A percentile compares a stretch with the other conserved stretches of the same genome.
Evolutionary conservation across 2,888 invertebrate genomes (phyloP).

Genomic region (Choreutis nemorana): DNA sequence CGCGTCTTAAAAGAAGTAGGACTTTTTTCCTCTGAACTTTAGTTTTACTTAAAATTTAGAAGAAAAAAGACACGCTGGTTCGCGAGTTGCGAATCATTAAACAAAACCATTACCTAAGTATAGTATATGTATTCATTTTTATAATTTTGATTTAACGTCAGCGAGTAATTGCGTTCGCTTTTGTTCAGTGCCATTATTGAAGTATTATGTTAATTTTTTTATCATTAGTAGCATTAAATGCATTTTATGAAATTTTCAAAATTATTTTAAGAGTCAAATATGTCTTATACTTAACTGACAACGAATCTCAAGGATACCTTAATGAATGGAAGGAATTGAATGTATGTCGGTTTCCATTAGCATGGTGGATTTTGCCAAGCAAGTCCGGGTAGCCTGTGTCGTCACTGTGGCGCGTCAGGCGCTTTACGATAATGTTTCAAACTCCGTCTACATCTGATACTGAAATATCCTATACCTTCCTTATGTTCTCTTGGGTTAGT

Average conservation of each 20-base stretch:
- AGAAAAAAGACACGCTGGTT: too few relatives aligned
- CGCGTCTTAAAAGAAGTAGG: too few relatives aligned
- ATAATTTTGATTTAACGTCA: conserved; percentile 26
- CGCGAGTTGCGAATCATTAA: too few relatives aligned
- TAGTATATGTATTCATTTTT: conserved; percentile 19
- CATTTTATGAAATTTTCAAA: conserved; percentile 32
- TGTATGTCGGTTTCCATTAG: neutral
- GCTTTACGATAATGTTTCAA: too few relatives aligned
- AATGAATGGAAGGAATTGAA: too few relatives aligned
- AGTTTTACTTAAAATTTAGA: too few relatives aligned
- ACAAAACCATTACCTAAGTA: too few relatives aligned
- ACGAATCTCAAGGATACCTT: conserved; percentile 63
- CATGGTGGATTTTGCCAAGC: neutral
- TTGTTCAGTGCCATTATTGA: conserved; percentile 59
- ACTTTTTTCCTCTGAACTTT: too few relatives aligned
- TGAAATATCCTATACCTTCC: too few relatives aligned
- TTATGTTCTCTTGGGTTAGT: too few relatives aligned
- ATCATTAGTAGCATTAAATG: conserved; percentile 61
- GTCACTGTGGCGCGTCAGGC: neutral
- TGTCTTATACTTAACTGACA: conserved; percentile 30
- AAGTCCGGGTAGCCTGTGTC: neutral
- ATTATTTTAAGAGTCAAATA: conserved; percentile 17
- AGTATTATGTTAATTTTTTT: conserved; percentile 60
- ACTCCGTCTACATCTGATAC: too few relatives aligned
- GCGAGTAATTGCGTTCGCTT: conserved; percentile 34